Evolutionary conservation across 2,113 vertebrate genomes (phyloP), one percentile per base, ranked within the genome.

Genomic region (Dicaeum eximium): DNA sequence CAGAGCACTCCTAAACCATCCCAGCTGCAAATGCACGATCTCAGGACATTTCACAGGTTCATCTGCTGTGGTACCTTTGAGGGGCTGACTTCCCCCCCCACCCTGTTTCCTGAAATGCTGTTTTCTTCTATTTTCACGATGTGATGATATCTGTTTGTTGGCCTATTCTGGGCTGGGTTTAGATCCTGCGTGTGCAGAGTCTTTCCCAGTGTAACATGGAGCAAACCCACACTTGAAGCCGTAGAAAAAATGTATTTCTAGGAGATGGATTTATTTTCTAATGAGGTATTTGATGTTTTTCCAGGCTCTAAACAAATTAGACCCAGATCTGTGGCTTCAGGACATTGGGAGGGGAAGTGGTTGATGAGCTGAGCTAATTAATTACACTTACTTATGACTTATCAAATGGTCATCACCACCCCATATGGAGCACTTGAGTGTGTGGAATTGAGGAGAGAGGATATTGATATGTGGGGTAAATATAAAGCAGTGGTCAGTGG

Each of bases 71-170:
- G 58, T 42, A 25, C 27, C 38, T 47, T 61, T n/a, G 42, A 80
- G 47, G 25, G 15, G 3, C 24, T 71, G 60, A 31, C 12, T 18
- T 7, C 2, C 1, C 2, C 1, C 2, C 6, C 6, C 7, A 38
- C 12, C 13, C 2, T 61, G 74, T 57, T 28, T 17, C 13, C 9
- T n/a, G 24, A 54, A 48, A 10, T 50, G 9, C 13, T 42, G 4
- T 73, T 88, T 87, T 38, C 44, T 30, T 61, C 11, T 30, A 0
- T 38, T 81, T 60, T 37, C n/a, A 30, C 2, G 0, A 16, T 45
- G 23, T 10, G 40, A 62, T 15, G 9, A 10, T 44, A 18, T 0
- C 0, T 0, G 38, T 80, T 75, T 73, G 45, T 73, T 0, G 1
- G 67, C 31, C 12, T 72, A 0, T 69, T 80, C 40, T 61, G 54